Evolutionary conservation across 2,888 invertebrate species (phyloP).

Genomic region (Erpobdella octoculata): DNA sequence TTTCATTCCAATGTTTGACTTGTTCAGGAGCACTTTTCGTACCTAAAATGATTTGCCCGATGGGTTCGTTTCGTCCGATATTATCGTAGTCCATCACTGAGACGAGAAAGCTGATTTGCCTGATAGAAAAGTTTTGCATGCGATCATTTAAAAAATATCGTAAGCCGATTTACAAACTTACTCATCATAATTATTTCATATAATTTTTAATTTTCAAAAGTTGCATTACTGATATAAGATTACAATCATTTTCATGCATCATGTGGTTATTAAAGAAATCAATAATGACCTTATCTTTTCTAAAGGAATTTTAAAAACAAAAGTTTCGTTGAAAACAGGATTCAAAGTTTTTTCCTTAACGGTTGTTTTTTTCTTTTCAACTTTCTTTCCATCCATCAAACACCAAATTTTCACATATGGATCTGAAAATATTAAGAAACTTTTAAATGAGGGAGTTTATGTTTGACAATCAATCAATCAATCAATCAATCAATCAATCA

Average conservation of each 20-base stretch:
- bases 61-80: conserved; percentile 17
- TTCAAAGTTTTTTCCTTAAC: conserved; percentile 8
- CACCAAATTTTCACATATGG: conserved; percentile 21
- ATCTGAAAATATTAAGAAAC: not conserved
- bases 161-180: too few species aligned
- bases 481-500: too few species aligned
- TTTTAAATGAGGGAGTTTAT: too few species aligned
- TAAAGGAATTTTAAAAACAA: conserved; percentile 5
- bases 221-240: too few species aligned
- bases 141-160: too few species aligned
- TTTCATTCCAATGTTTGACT: conserved; percentile 19
- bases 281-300: conserved; percentile 13
- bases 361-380: conserved; percentile 3
- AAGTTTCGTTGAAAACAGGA: conserved; percentile 5
- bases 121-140: too few species aligned
- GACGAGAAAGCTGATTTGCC: conserved; percentile 9
- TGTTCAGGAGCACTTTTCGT: conserved; percentile 17
- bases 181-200: too few species aligned
- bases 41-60: conserved; percentile 14
- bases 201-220: too few species aligned
- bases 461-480: too few species aligned
- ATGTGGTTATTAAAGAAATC: too few species aligned
- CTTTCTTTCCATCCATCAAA: not conserved
- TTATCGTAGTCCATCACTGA: conserved; percentile 23
- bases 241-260: too few species aligned